Evolutionary conservation across 2,888 invertebrate species (phyloP), one percentile per base, ranked within the genome.

Genomic region (Napeogenes inachia): DNA sequence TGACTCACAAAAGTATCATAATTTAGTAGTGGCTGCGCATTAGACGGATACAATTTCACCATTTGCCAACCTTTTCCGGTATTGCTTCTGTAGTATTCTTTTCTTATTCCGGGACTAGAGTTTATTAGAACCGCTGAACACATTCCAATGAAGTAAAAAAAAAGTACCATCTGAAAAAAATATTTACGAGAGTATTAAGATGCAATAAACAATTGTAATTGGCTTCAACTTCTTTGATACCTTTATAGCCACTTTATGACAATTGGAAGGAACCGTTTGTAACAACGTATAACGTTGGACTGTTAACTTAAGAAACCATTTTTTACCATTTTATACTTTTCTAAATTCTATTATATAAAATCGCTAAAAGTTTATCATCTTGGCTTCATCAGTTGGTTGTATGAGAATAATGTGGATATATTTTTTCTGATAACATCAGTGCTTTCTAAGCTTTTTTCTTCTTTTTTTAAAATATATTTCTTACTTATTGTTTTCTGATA

Each of bases 241-340:
- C 84, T 84, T 85, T 71, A 68, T 71, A 73, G 71, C 75, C 88
- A 89, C 89, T 68, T 75, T 81, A 71, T 57, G 66, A 62, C 66
- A 73, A 73, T 79, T 82, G 74, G 70, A 75, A 80, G 78, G 87
- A 83, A 88, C 87, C 81, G 82, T 75, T 75, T 78, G 78, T 76
- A 77, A 73, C 78, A 78, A 78, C 78, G 81, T 81, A 73, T 78
- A 80, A 78, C 78, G 78, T 78, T 78, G 71, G 81, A 89, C 89
- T 89, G 89, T 87, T 87, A 77, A 78, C 77, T 71, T 76, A 73
- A 71, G 71, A 69, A 72, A 73, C 71, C 70, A 78, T 73, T 77
- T 80, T 81, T 75, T 78, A 79, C 81, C 84, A 71, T 87, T 90
- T 86, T 89, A 89, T 89, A 89, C 84, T 88, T 82, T 85, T 85